Base-by-base conservation (phyloP, 2,797 vertebrate genomes). In the Gymnothorax reevesii region DNA sequence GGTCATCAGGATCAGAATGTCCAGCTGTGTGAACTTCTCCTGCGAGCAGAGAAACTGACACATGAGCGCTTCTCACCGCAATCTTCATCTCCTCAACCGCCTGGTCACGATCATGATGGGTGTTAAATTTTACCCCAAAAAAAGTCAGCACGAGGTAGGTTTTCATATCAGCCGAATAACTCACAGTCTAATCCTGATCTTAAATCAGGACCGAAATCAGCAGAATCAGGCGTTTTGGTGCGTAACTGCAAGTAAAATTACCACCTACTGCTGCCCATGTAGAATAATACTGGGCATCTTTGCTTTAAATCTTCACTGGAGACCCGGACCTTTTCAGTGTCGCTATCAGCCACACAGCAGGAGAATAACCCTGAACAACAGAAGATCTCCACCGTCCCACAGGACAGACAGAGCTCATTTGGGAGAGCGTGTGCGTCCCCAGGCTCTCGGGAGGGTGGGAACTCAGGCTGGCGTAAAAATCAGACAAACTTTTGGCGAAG, bases 1-100 rank as follows among this genome's bases (percentile, higher is more conserved):
- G 0, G 97, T 98, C 97, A 99, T 97, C 15, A 99, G 96, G 89
- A 97, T 96, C 90, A 97, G 90, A 90, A 98, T 92, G 85, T 99
- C 97, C 88, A 96, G 90, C 49, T 95, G 97, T 54, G 97, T 95
- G 86, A 98, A 95, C 77, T 97, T 97, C 91, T 97, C 97, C 98
- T 99, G 90, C 7, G 90, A 86, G 73, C 5, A 1, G 9, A 60
- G 59, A 60, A 9, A 60, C 9, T 3, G 59, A 2, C 33, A 42
- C 33, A 42, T 42, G 33, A 42, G 33, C 33, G 33, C 33, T 42
- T 42, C 33, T 42, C 33, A 42, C 64, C 64, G 25, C 60, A 62
- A 20, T 42, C 33, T 1, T 42, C 33, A 60, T 60, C 59, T 60
- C 59, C 59, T 60, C 59, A 60, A n/a, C 15, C 62, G 62, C 62